Evolutionary conservation across 2,888 invertebrate species (phyloP).

Genomic region (Limenitis camilla): DNA sequence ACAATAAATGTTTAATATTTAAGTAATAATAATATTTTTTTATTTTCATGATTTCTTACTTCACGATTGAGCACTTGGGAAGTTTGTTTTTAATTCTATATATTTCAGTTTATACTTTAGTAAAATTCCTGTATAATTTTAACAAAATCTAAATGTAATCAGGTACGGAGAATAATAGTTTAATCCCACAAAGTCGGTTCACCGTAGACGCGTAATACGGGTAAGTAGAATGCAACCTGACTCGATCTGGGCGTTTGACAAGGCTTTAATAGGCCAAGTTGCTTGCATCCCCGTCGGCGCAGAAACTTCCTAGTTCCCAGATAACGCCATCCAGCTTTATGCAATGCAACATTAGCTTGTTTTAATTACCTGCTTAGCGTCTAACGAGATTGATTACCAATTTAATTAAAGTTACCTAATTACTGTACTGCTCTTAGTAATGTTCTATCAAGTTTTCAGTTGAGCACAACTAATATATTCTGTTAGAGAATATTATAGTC

Average conservation of each 20-base stretch:
- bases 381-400: constrained; percentile 11
- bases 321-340: constrained; percentile 8
- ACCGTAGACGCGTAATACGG: constrained; percentile 4
- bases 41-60: background rate
- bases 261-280: constrained; percentile 25
- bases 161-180: background rate
- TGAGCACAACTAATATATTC: no score
- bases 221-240: constrained; percentile 3
- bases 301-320: constrained; percentile 15
- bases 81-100: no score
- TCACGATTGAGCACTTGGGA: no score
- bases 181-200: background rate
- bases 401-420: background rate
- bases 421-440: no score
- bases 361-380: constrained; percentile 17
- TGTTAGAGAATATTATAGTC: no score
- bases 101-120: no score
- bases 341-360: constrained; percentile 16
- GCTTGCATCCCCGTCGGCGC: constrained; percentile 20
- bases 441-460: no score
- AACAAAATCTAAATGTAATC: no score
- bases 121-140: no score
- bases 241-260: constrained; percentile 22
- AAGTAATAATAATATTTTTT: no score
- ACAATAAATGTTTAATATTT: no score